Percentiles rank a stretch among this genome's conserved stretches.
These are phyloP conservation scores for Atrina japonica DNA, from an alignment of 2,888 invertebrate genomes.

Conservation along the genomic window DNA sequence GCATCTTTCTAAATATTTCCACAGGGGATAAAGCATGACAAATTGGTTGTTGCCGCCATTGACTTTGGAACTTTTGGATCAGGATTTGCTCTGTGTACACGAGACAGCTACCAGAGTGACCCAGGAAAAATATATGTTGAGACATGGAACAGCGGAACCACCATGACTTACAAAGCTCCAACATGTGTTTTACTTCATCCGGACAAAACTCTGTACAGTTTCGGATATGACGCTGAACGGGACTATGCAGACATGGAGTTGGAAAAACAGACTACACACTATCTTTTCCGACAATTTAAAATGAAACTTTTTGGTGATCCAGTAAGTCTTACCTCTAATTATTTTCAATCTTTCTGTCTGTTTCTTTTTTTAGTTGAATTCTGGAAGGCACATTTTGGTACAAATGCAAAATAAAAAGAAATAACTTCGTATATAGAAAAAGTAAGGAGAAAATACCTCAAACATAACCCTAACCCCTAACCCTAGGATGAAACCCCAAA, in stretches of 20 bases:
- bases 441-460: no score
- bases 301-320: slow-evolving; percentile 26
- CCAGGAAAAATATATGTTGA: slow-evolving; percentile 10
- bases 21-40: slow-evolving; percentile 11
- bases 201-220: slow-evolving; percentile 6
- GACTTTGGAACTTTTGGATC: slow-evolving; percentile 32
- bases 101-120: slow-evolving; percentile 19
- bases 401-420: no score
- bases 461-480: no score
- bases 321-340: no score
- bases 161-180: slow-evolving; percentile 23
- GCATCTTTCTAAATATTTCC: no score
- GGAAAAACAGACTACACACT: slow-evolving; percentile 17
- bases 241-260: slow-evolving; percentile 8
- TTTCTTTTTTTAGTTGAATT: no score
- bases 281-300: slow-evolving; percentile 30
- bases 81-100: slow-evolving; percentile 24
- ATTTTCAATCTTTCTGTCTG: no score
- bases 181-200: slow-evolving; percentile 23
- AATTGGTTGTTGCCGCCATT: slow-evolving; percentile 29
- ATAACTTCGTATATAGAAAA: no score
- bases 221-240: slow-evolving; percentile 33
- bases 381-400: no score
- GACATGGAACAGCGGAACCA: slow-evolving; percentile 13
- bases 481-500: no score